Base-by-base conservation (phyloP, 1,140 invertebrate species). In the Nasonia giraulti region DNA sequence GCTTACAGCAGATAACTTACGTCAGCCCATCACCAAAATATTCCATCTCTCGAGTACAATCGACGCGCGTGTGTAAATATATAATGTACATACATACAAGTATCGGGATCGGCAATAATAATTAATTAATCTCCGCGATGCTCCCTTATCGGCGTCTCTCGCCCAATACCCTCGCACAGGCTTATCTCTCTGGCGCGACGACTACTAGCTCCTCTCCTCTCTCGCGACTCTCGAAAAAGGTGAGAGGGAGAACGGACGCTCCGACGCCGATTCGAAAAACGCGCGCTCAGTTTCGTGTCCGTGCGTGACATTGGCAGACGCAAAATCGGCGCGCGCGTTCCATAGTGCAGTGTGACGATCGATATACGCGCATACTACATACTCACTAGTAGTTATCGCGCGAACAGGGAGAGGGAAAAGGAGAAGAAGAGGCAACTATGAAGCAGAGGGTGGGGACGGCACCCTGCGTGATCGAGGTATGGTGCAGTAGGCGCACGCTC, bases 211-310 rank as follows among this genome's bases (percentile, higher is more conserved):
- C 62, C 1, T 14, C 66, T 11, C 27, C 12, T 17, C 47, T 12
- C 47, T 50, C 4, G 12, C 47, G 12, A 50, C 47, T 31, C 20
- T 55, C 17, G 68, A 80, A 50, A 71, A 50, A 71, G 68, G 68
- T 71, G 23, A 20, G 62, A 69, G 50, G 78, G 62, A 69, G 78
- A 40, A 62, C 55, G 55, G 17, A n/a, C 55, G 55, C 55, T 62
- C 8, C 20, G 55, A 5, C 55, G 55, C 14, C 69, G 69, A 82
- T 82, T 82, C 69, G 80, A 82, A 82, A 82, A 82, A 62, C 87
- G 86, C 84, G 85, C 83, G 83, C 86, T 44, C 66, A 82, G 55
- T 71, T 75, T 77, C 83, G 85, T 73, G 79, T 47, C 79, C 44
- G 55, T 5, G 7, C 20, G 40, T 23, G 11, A 12, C 68, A 44